Evolutionary conservation across 2,113 vertebrate genomes (phyloP), one percentile per base, ranked within the genome.

Genomic region (Madoqua kirkii): DNA sequence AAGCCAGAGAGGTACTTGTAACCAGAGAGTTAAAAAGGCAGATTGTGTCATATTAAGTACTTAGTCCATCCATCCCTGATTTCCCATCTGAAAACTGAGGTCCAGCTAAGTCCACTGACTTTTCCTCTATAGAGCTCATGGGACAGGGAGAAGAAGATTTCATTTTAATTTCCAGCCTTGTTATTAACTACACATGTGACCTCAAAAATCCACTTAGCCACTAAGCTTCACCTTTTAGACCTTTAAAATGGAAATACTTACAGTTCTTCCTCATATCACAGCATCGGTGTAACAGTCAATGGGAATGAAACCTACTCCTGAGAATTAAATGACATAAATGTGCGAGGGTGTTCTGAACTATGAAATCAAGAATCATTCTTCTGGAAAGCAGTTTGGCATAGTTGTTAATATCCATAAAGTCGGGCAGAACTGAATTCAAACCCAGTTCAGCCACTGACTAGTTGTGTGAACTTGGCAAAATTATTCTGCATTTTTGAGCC

Each of bases 201-300:
- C 67, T 89, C 71, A 74, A 27, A 31, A 78, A 90, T 87, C 79
- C 74, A 96, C 50, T 96, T 95, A 79, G 52, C 6, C 17, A 71
- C 54, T 29, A 92, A 82, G 6, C 15, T 89, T 95, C 33, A 94
- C n/a, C 27, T 92, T 93, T 74, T 36, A 64, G 13, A 62, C 45
- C 21, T 96, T 95, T 90, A 90, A 97, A 36, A 71, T 27, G 27
- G 27, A 95, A 88, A 85, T 91, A 93, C 76, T 59, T 57, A 33
- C 27, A 48, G 43, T 87, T 78, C 57, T 89, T 82, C 31, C 23
- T 82, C 71, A 55, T 92, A 76, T 76, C 31, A 45, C 11, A 86
- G 54, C 12, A 55, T 59, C n/a, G 15, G 17, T 25, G 1, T 40
- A 94, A 52, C 36, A 82, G 48, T 81, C 84, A 67, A n/a, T 48